Evolutionary conservation across 2,888 invertebrate genomes (phyloP).

Genomic region (Urechis unicinctus): DNA sequence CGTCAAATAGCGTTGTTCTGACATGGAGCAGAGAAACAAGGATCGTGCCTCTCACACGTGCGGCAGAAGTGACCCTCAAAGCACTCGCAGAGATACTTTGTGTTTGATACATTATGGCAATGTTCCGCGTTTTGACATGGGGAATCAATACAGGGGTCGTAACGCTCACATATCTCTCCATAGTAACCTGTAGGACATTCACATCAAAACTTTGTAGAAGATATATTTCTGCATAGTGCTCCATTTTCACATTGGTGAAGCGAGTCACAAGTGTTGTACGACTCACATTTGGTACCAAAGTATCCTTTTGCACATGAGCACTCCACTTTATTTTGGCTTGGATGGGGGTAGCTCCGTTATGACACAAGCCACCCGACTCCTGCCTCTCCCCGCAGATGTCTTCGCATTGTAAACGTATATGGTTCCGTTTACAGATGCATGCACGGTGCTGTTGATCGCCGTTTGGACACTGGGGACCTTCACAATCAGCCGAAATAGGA

Average conservation of each 20-base stretch:
- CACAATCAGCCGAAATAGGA: too few species aligned
- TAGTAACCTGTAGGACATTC: conserved; percentile 29
- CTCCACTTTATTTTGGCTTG: too few species aligned
- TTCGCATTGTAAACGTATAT: too few species aligned
- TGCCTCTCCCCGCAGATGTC: too few species aligned
- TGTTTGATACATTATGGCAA: conserved; percentile 20
- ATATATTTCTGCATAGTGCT: conserved; percentile 24
- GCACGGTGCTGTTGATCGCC: too few species aligned
- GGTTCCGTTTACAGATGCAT: too few species aligned
- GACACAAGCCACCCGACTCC: too few species aligned
- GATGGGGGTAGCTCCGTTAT: too few species aligned
- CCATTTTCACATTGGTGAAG: conserved; percentile 31
- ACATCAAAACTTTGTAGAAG: conserved; percentile 25
- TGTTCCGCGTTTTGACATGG: conserved; percentile 31
- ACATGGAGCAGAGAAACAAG: conserved; percentile 34
- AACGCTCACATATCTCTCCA: conserved; percentile 30
- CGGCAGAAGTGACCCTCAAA: conserved; percentile 28
- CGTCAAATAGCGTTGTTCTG: conserved; percentile 33
- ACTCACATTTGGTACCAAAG: too few species aligned
- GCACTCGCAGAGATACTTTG: conserved; percentile 27
- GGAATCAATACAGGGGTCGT: conserved; percentile 29
- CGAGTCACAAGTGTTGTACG: too few species aligned
- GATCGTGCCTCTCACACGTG: conserved; percentile 26
- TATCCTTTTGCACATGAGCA: too few species aligned
- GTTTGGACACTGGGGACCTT: too few species aligned